These are phyloP conservation scores for Melanotaenia parkinsoni DNA, from an alignment of 2,797 vertebrate species.

Conservation along the genomic window DNA sequence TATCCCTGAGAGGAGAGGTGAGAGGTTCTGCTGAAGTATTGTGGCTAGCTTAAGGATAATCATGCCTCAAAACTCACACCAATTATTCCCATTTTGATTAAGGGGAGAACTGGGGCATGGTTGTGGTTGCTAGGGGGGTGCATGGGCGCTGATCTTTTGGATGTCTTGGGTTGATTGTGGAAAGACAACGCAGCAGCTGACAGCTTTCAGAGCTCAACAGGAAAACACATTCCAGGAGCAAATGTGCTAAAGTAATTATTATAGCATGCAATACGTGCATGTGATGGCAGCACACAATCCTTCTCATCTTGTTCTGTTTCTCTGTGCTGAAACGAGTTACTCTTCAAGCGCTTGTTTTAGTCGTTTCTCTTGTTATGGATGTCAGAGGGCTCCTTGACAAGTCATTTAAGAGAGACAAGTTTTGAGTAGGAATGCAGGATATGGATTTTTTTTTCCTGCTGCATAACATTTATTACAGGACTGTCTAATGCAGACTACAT, in stretches of 20 bases:
- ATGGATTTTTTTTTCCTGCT: constrained; percentile 52
- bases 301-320: constrained; percentile 14
- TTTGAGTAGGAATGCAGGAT: constrained; percentile 45
- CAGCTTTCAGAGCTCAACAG: constrained; percentile 35
- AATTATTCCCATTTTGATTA: constrained; percentile 64
- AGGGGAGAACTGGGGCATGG: constrained; percentile 19
- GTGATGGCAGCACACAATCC: constrained; percentile 26
- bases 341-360: constrained; percentile 39
- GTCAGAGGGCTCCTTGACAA: constrained; percentile 48
- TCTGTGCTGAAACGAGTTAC: constrained; percentile 17
- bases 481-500: constrained; percentile 24
- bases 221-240: constrained; percentile 44
- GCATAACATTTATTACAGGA: constrained; percentile 48
- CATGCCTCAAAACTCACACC: constrained; percentile 42
- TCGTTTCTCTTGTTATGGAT: constrained; percentile 49
- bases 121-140: constrained; percentile 12
- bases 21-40: constrained; percentile 46
- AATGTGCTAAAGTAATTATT: constrained; percentile 58
- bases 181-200: constrained; percentile 58
- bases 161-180: constrained; percentile 34
- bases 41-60: constrained; percentile 48
- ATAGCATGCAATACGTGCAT: constrained; percentile 34
- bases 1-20: constrained; percentile 33
- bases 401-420: constrained; percentile 44
- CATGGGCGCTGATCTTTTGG: constrained; percentile 31